phyloP scores from a whole-genome alignment of 2,113 vertebrate genomes.

The Mesitornis unicolor region DNA sequence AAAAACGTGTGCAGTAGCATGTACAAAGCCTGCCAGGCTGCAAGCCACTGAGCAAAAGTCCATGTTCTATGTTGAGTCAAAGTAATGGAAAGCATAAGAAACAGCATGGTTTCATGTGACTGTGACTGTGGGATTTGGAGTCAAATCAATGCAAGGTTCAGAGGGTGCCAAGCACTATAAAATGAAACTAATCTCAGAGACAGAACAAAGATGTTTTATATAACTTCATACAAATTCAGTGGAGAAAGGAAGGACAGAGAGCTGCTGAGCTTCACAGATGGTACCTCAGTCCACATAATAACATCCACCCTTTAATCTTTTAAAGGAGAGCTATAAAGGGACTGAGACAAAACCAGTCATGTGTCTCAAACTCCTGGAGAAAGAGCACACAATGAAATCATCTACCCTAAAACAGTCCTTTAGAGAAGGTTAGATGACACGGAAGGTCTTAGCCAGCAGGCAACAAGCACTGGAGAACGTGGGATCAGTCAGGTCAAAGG shows the following conservation, averaged over 20 bases:
- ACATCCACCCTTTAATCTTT: not conserved
- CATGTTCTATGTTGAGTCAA: not conserved
- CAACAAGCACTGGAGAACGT: not conserved
- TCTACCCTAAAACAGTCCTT: not conserved
- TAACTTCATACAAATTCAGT: not conserved
- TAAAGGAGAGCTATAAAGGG: not conserved
- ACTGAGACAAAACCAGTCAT: not conserved
- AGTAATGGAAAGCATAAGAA: slow-evolving; percentile 3
- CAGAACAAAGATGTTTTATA: slow-evolving; percentile 13
- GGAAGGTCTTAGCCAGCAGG: not conserved
- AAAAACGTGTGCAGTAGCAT: not conserved
- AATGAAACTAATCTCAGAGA: slow-evolving; percentile 17
- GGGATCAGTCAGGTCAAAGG: not conserved
- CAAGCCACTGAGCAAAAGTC: not conserved
- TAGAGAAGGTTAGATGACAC: not conserved
- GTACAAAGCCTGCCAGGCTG: not conserved
- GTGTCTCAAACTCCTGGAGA: not conserved
- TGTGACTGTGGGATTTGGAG: slow-evolving; percentile 8
- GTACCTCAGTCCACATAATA: not conserved
- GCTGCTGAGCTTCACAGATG: not conserved
- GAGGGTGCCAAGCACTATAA: not conserved
- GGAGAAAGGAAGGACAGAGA: not conserved
- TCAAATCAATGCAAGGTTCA: not conserved
- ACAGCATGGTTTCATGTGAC: not conserved
- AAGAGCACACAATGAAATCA: not conserved